Evolutionary conservation across 2,888 invertebrate genomes (phyloP).

Genomic region (Drosophila macrospina): DNA sequence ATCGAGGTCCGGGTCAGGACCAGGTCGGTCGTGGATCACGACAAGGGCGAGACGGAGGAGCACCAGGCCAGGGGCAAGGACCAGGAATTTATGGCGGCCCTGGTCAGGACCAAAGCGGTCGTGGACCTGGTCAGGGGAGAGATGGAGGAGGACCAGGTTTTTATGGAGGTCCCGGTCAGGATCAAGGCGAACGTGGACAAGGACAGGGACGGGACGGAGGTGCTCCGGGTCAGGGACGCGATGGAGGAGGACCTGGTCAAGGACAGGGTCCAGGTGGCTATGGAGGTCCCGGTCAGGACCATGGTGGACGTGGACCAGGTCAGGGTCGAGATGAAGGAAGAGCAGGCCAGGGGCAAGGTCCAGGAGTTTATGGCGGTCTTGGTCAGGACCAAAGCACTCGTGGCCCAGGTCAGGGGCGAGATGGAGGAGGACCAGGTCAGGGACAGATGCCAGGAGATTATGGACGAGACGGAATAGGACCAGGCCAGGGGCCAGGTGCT

Average conservation of each 20-base stretch:
- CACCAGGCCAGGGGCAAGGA: not conserved
- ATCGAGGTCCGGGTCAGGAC: not conserved
- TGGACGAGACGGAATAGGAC: not conserved
- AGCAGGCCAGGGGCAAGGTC: not conserved
- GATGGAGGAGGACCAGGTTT: not conserved
- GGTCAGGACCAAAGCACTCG: not conserved
- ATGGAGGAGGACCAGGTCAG: not conserved
- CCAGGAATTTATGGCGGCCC: not conserved
- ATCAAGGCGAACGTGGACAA: not conserved
- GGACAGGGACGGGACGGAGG: conserved; percentile 1
- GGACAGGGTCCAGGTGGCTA: not conserved
- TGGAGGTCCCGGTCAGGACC: not conserved
- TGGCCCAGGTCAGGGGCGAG: not conserved
- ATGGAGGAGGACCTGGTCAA: not conserved
- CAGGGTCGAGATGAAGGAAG: too few species aligned
- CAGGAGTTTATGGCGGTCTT: not conserved
- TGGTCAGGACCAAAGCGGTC: not conserved
- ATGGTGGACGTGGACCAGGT: conserved; percentile 1
- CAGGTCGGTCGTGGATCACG: not conserved
- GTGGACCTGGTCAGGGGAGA: too few species aligned
- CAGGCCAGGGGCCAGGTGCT: not conserved
- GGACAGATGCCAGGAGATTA: too few species aligned
- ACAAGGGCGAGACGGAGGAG: too few species aligned
- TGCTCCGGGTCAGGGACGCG: conserved; percentile 3
- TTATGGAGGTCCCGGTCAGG: not conserved